Base-by-base conservation (phyloP, 2,888 invertebrate species). In the Maniola hyperantus region DNA sequence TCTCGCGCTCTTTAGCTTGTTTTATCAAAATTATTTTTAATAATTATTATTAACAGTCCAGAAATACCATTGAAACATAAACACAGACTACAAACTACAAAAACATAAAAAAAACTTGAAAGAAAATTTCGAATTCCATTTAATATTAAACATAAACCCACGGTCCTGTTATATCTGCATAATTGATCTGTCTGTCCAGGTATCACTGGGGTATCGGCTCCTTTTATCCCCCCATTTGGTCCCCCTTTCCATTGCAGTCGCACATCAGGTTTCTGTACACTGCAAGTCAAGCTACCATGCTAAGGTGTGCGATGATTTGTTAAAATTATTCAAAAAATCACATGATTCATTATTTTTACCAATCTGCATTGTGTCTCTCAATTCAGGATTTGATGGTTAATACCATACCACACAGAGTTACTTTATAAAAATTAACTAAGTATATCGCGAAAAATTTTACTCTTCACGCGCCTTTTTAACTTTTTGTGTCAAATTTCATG, bases 171-270 rank as follows among this genome's bases (percentile, higher is more conserved):
- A 54, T 69, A 59, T 60, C 54, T 66, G 44, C 59, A 57, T 63
- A 68, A 68, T 64, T 62, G 66, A 66, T 66, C 66, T 66, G 57
- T 61, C 59, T 61, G 61, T 61, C 61, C 61, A 61, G 61, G 61
- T 61, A 61, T 50, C 61, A 61, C 63, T 20, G 66, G 46, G 59
- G 36, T 63, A 53, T 57, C 63, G 63, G 10, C 54, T 67, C 64
- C 67, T 67, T 67, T 64, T 67, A 64, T 67, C 36, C 60, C 53
- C 62, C 62, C 33, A 5, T 20, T 53, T 39, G 33, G 15, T n/a
- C 53, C 61, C 51, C 62, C 39, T 13, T 53, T 59, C 59, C 34
- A 59, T 13, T 39, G 54, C 64, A 64, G 64, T 64, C 67, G 59
- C 54, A 67, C 64, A 33, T 67, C 33, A 58, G 64, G 51, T 46